Evolutionary conservation across 2,113 vertebrate genomes (phyloP).

Genomic region (Ciconia boyciana): DNA sequence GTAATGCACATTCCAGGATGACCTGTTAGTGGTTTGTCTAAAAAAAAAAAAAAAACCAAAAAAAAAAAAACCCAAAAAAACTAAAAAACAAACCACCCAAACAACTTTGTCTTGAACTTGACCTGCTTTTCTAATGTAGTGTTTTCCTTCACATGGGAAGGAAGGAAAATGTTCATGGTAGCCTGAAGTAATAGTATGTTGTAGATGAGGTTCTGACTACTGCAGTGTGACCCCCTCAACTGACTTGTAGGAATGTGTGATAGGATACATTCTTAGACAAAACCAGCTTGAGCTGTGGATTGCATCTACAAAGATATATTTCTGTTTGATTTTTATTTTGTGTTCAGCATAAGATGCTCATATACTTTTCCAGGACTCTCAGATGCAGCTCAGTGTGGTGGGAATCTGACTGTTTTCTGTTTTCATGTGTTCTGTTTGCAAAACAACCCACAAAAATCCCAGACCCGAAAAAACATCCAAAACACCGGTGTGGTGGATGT

Average conservation of each 20-base stretch:
- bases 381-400: background rate
- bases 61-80: background rate
- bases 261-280: too few relatives aligned
- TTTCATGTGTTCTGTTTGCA: background rate
- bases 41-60: background rate
- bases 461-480: background rate
- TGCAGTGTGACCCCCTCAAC: background rate
- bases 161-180: background rate
- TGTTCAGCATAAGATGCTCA: fast-evolving
- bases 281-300: background rate
- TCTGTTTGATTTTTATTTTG: background rate
- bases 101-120: background rate
- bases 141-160: fast-evolving
- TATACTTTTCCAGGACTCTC: background rate
- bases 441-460: background rate
- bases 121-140: background rate
- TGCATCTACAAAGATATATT: background rate
- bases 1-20: fast-evolving
- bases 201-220: background rate
- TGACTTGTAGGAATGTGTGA: background rate
- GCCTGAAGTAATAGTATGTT: background rate
- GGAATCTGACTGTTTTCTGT: background rate
- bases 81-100: too few relatives aligned
- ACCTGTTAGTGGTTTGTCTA: background rate
- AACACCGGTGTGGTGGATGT: background rate